phyloP scores from a whole-genome alignment of 2,113 vertebrate genomes.

The Macheiramphus alcinus region DNA sequence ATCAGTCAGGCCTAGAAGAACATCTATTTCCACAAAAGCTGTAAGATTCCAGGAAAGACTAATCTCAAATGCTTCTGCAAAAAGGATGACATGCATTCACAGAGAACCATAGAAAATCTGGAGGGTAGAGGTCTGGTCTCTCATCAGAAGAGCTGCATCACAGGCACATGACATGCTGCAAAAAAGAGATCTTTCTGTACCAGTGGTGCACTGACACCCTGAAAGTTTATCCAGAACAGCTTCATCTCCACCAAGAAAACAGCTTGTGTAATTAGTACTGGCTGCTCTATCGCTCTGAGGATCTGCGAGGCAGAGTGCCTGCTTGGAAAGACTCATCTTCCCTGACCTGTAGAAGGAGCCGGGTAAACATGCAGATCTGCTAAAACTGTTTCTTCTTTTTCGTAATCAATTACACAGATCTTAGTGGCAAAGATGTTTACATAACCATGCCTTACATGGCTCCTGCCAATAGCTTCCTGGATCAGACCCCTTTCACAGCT shows the following conservation, averaged over 20 bases:
- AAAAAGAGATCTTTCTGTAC: background rate
- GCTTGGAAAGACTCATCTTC: background rate
- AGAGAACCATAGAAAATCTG: background rate
- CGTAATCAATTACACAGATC: background rate
- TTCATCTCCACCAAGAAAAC: background rate
- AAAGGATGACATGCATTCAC: background rate
- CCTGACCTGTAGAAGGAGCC: background rate
- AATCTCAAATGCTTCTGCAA: background rate
- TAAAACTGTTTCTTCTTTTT: background rate
- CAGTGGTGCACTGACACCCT: background rate
- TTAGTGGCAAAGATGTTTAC: constrained; percentile 22
- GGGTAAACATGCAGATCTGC: background rate
- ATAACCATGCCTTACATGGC: background rate
- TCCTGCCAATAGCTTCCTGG: background rate
- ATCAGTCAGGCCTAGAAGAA: background rate
- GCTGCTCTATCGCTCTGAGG: fast-evolving
- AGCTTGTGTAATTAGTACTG: background rate
- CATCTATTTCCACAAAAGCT: background rate
- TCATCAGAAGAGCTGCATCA: background rate
- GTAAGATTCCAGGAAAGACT: background rate
- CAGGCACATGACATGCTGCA: background rate
- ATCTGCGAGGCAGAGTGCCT: background rate
- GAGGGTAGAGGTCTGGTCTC: background rate
- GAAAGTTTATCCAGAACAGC: background rate
- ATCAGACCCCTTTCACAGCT: background rate